These are phyloP conservation scores for Nemotelus pantherinus DNA, from an alignment of 2,888 invertebrate species.

Conservation along the genomic window DNA sequence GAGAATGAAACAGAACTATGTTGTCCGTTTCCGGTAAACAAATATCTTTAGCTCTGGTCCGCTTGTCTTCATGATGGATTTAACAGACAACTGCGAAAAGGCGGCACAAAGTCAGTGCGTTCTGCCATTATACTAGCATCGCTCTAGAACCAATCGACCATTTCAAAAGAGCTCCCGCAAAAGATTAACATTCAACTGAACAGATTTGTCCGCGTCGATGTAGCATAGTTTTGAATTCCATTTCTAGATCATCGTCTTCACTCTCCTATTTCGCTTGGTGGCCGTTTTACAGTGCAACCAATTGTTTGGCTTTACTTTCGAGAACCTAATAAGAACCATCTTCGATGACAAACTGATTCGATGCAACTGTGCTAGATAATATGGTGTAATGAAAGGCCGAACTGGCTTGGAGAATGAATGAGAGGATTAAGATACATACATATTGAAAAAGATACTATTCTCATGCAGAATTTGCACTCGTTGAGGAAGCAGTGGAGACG, in stretches of 20 bases:
- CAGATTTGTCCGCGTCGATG: neutral
- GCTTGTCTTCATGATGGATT: constrained; percentile 22
- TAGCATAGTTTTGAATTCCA: too few relatives aligned
- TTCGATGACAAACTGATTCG: neutral
- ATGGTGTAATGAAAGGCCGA: neutral
- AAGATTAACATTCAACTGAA: constrained; percentile 10
- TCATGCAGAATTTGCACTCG: neutral
- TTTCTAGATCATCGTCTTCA: too few relatives aligned
- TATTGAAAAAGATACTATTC: neutral
- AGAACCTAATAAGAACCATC: neutral
- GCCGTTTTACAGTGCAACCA: too few relatives aligned
- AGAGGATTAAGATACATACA: neutral
- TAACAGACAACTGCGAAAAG: constrained; percentile 3
- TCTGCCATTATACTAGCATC: neutral
- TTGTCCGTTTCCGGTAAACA: constrained; percentile 29
- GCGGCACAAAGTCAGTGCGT: neutral
- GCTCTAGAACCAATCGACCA: constrained; percentile 19
- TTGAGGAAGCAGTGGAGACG: neutral
- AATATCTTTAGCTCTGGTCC: neutral
- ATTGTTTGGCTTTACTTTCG: neutral
- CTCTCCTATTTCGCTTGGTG: too few relatives aligned
- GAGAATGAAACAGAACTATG: constrained; percentile 18
- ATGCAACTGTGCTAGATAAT: neutral
- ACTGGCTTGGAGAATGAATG: neutral
- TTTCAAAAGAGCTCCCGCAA: constrained; percentile 2